Base-by-base conservation (phyloP, 1,140 invertebrate genomes). In the Papilio dardanus region DNA sequence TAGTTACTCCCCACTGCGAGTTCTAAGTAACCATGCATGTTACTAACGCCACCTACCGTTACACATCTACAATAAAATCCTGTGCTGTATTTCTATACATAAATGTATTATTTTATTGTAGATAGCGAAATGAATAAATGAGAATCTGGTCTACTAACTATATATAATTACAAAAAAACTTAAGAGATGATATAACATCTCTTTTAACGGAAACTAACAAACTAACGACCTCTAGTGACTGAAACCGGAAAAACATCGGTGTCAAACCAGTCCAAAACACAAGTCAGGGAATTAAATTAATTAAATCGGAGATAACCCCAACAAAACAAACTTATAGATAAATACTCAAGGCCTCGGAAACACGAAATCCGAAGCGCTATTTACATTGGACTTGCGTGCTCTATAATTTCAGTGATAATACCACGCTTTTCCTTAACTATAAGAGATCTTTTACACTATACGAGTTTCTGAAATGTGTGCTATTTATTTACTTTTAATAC, bases 21-120 rank as follows among this genome's bases (percentile, higher is more conserved):
- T 58, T 16, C 50, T 58, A 58, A 58, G 50, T 58, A 24, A 58
- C 50, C 46, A 54, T n/a, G 3, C 46, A 19, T 54, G 46, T 54
- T 54, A 21, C 6, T 21, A 54, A 8, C 19, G 19, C 19, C 46
- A 54, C 19, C 46, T 54, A 54, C 19, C 21, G 19, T 7, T 3
- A 54, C 19, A 54, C 19, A 54, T 8, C 19, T 54, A 50, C 46
- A 54, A 21, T 54, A 14, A 54, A 54, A 24, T 7, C 1, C 19
- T 54, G 19, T 24, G 7, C 6, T 54, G 19, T 2, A 21, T 54
- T 21, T 21, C 10, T 21, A 54, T 54, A 54, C 7, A 54, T 3
- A 6, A 2, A 21, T 24, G 8, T 54, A 21, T 21, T 21, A 50
- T 50, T 19, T 54, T 21, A 2, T 54, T 54, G 46, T 54, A 21